Base-by-base conservation (phyloP, 2,113 vertebrate genomes). In the Lophius piscatorius region DNA sequence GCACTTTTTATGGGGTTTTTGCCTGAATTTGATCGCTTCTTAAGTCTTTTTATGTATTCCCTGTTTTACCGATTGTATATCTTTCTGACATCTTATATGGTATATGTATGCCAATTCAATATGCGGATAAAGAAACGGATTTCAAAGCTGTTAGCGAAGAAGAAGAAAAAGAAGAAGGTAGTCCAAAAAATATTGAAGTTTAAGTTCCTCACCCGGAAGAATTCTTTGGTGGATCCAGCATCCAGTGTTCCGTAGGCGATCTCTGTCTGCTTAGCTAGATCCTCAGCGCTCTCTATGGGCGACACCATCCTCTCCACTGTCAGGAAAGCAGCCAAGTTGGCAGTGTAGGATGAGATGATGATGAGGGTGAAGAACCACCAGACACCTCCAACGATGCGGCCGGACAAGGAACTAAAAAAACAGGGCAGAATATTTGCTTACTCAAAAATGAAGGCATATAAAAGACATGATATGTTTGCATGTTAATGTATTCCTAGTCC, bases 321-420 rank as follows among this genome's bases (percentile, higher is more conserved):
- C 80, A 99, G 94, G 89, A 99, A 99, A 77, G 97, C 97, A 11
- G 97, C 97, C 89, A 99, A 87, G 87, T 99, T 99, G 79, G 97
- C 97, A 66, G 97, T 99, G 73, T 99, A 99, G 50, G 97, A 99
- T 10, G 96, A 98, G 82, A 99, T 99, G 91, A 99, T 99, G 92
- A 99, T 99, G 83, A 99, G 90, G 62, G 97, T 99, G 90, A 99
- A 99, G 92, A 99, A 99, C 97, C 97, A 99, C 97, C 97, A 99
- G 76, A 99, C 97, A 0, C 97, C 97, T 42, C 96, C 96, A 0
- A 99, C 97, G 21, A 99, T 99, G 17, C 97, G 95, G 39, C 97
- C 97, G 0, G 97, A 98, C 42, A 99, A 93, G 52, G 97, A 99
- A 87, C 97, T 98, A 73, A 57, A 82, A 63, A 52, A 1, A n/a